Evolutionary conservation across 1,140 invertebrate genomes (phyloP), one percentile per base, ranked within the genome.

Genomic region (Heliconius hermathena): DNA sequence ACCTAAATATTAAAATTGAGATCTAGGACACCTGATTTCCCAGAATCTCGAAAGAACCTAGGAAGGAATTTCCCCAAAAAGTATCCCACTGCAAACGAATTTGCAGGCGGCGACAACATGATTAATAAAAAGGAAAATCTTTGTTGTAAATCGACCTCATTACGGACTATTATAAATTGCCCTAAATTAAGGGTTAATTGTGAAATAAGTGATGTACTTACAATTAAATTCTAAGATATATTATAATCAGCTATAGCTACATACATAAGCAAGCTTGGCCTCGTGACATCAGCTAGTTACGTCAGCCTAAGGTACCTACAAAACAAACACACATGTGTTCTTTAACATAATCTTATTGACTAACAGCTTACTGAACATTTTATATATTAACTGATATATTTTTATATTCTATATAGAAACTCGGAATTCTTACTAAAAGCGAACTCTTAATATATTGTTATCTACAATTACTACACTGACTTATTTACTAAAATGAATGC

Each of bases 211-310:
- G 16, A 66, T 66, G 11, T 66, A 66, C 11, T 26, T 66, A 22
- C 60, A 66, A 66, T 66, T 3, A 57, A 29, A 26, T 66, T 66
- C 57, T 66, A 13, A 22, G 9, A 66, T 66, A 66, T 9, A 66
- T 29, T 26, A 66, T 16, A 66, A 66, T 66, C 16, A 29, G 29
- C n/a, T 66, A 66, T 66, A 26, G 36, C 71, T 22, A 70, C 38
- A 46, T 36, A 36, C 8, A 36, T 46, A 16, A 18, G 74, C 71
- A 66, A n/a, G 82, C 71, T 79, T 77, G 83, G 84, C 85, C 80
- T 86, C 83, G 76, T 86, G 83, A 86, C 85, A 86, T 86, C 85
- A 86, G 78, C 77, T 46, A 60, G 74, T 81, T 83, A 81, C 82
- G 82, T 83, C 80, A 83, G 60, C 77, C 71, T 20, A 54, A 70